phyloP scores from a whole-genome alignment of 2,797 vertebrate genomes.

The Alcedo atthis region DNA sequence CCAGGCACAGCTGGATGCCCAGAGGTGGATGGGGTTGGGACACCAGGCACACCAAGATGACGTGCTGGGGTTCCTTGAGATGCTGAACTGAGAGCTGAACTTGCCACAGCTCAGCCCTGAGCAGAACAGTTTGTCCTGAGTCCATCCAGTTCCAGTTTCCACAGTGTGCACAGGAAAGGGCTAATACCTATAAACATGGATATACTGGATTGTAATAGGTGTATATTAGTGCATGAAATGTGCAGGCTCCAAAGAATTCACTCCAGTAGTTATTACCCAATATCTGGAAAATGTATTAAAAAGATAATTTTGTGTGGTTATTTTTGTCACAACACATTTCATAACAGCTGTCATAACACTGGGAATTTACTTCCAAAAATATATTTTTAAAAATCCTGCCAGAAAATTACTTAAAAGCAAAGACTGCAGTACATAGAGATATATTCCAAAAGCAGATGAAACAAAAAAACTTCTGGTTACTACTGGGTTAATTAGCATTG shows the following conservation, averaged over 20 bases:
- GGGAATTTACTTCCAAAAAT: constrained; percentile 63
- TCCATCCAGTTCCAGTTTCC: background rate
- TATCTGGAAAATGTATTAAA: constrained; percentile 60
- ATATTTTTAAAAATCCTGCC: background rate
- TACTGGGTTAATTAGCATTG: constrained; percentile 70
- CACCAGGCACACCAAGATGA: background rate
- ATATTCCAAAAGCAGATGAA: constrained; percentile 36
- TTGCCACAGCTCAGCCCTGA: background rate
- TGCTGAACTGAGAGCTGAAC: background rate
- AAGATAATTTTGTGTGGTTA: constrained; percentile 40
- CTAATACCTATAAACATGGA: background rate
- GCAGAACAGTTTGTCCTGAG: background rate
- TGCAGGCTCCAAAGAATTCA: background rate
- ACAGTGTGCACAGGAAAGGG: background rate
- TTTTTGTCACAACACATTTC: constrained; percentile 71
- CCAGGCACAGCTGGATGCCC: background rate
- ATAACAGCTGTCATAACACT: constrained; percentile 70
- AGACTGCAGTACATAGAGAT: background rate
- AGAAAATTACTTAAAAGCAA: constrained; percentile 43
- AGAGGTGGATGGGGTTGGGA: accelerated
- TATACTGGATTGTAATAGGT: background rate
- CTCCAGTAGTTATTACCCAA: constrained; percentile 14
- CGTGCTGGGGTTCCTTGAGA: background rate
- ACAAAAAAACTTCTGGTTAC: constrained; percentile 56
- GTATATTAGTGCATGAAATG: background rate